Evolutionary conservation across 2,888 invertebrate genomes (phyloP), one percentile per base, ranked within the genome.

Genomic region (Ellobium chinense): DNA sequence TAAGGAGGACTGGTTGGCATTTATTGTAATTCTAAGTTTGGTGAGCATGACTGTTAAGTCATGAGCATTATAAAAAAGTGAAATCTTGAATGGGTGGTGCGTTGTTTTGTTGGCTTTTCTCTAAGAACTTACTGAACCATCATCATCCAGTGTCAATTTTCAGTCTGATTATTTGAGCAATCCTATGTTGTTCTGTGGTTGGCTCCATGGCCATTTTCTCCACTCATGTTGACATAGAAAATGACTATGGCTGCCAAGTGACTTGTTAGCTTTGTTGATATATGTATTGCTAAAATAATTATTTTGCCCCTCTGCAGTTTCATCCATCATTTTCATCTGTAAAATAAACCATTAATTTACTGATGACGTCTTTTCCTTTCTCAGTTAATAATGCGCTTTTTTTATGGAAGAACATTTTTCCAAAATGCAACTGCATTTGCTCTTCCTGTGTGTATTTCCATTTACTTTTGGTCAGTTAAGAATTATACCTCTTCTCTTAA

Each of bases 321-420:
- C 58, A 60, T 60, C 36, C 60, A n/a, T 72, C 72, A 72, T 72
- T 36, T 9, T 60, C 72, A 60, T 72, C 58, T 37, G 60, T 60
- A 72, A 54, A 72, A 58, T 72, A 72, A 72, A 72, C 24, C 56
- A 58, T 27, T 36, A 24, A 72, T 37, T 72, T 72, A 58, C 72
- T 60, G 60, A 24, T 29, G 21, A 14, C 9, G 54, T 39, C 24
- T 24, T 68, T 5, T 62, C 29, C 2, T 2, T 24, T 27, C n/a
- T n/a, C n/a, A n/a, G n/a, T n/a, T n/a, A n/a, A n/a, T n/a, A n/a
- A n/a, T n/a, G n/a, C n/a, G n/a, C n/a, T n/a, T n/a, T n/a, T n/a
- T n/a, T n/a, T n/a, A n/a, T n/a, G n/a, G n/a, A n/a, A n/a, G n/a
- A n/a, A n/a, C n/a, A n/a, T n/a, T n/a, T n/a, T n/a, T n/a, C n/a